Evolutionary conservation across 2,797 vertebrate genomes (phyloP).

Genomic region (Phrynocephalus forsythii): DNA sequence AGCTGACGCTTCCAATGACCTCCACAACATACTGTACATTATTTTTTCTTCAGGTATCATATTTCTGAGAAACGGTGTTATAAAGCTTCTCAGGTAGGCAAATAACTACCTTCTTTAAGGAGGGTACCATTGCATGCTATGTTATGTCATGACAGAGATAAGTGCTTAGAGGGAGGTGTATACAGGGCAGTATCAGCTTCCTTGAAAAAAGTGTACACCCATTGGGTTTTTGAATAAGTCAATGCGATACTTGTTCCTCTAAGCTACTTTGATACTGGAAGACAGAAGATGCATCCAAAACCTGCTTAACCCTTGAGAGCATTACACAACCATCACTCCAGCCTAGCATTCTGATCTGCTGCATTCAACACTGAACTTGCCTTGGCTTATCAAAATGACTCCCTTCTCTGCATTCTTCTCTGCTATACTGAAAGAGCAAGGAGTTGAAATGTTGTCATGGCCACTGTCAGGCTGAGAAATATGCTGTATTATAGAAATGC

Average conservation of each 20-base stretch:
- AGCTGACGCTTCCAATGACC: too few relatives aligned
- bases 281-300: not conserved
- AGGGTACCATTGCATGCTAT: not conserved
- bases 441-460: constrained; percentile 22
- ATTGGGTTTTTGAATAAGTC: not conserved
- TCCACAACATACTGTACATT: too few relatives aligned
- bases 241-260: not conserved
- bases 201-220: not conserved
- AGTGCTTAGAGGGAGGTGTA: not conserved
- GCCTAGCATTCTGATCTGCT: not conserved
- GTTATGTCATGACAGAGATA: too few relatives aligned
- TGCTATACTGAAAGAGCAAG: not conserved
- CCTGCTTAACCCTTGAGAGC: not conserved
- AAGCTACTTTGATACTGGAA: too few relatives aligned
- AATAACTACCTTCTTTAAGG: not conserved
- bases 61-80: too few relatives aligned
- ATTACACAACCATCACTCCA: not conserved
- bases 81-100: not conserved
- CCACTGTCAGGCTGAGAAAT: constrained; percentile 37
- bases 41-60: too few relatives aligned
- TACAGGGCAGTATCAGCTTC: not conserved
- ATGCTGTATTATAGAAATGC: constrained; percentile 31
- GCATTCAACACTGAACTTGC: not conserved
- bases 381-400: constrained; percentile 14
- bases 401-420: constrained; percentile 8